phyloP scores from a whole-genome alignment of 2,113 vertebrate species.

The Rhea pennata region DNA sequence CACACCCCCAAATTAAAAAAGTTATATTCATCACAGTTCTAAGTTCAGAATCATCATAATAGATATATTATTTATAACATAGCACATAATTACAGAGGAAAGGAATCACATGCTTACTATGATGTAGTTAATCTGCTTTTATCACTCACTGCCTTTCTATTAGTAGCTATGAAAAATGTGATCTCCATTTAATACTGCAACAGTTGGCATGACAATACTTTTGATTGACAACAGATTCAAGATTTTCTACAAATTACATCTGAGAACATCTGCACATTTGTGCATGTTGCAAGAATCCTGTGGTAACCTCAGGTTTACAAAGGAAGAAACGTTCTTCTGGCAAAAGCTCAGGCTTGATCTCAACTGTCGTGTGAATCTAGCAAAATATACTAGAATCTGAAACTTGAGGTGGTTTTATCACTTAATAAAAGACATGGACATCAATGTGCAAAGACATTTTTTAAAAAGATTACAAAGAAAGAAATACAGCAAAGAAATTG shows the following conservation, averaged over 20 bases:
- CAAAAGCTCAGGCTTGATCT: slow-evolving; percentile 10
- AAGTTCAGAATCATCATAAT: background rate
- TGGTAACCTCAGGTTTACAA: background rate
- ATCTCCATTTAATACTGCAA: background rate
- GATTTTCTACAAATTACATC: background rate
- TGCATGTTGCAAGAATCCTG: background rate
- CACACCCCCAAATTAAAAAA: background rate
- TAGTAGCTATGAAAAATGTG: background rate
- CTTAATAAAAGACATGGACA: slow-evolving; percentile 49
- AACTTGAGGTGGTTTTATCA: slow-evolving; percentile 22
- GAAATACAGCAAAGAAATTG: slow-evolving; percentile 30
- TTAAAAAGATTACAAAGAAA: slow-evolving; percentile 37
- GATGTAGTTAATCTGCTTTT: background rate
- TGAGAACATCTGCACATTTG: background rate
- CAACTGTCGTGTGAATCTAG: slow-evolving; percentile 19
- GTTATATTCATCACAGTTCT: background rate
- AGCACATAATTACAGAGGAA: background rate
- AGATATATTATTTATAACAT: background rate
- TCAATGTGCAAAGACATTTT: slow-evolving; percentile 41
- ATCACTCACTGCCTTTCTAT: background rate
- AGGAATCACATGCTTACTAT: background rate
- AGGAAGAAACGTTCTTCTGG: background rate
- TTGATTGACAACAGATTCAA: background rate
- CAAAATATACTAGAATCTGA: slow-evolving; percentile 28
- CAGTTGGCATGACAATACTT: background rate